Base-by-base conservation (phyloP, 2,113 vertebrate species). In the Nesoenas mayeri region DNA sequence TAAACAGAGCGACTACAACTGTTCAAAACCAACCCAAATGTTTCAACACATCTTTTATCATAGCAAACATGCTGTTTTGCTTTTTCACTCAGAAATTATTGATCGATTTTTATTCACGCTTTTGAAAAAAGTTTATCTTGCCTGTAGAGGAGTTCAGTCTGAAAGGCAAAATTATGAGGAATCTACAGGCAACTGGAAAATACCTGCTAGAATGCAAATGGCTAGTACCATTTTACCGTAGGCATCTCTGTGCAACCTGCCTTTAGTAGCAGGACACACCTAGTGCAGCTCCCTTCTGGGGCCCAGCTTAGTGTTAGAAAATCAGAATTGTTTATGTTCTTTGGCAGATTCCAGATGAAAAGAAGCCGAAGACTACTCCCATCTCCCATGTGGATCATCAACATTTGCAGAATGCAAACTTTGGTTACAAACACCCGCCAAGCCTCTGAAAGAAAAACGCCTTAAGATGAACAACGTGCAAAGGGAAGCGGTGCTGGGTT, bases 51-150 rank as follows among this genome's bases (percentile, higher is more conserved):
- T 78, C 36, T 79, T 91, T 89, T 91, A 82, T 65, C 57, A 54
- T 11, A 31, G 40, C 58, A 85, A 93, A 91, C 53, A 71, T 12
- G 61, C 40, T 65, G 9, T 4, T 70, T 92, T 71, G 56, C 69
- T 78, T 94, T 94, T 79, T 62, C 38, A 65, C 81, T 86, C 42
- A n/a, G 65, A 71, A 92, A 75, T 72, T 74, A 77, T 53, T 75
- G 57, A 87, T 91, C 31, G 94, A 29, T 74, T 91, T 90, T 88
- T 84, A 69, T 82, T 79, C 71, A 25, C 0, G 6, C 62, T 70
- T 95, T 62, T 7, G 40, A 44, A 77, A 65, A 71, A 40, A 60
- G 38, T 42, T 42, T 65, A 11, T 92, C 42, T 78, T 75, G 85
- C 57, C 48, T 14, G 22, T 54, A 70, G 57, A 77, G 29, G 47